Base-by-base conservation (phyloP, 2,888 invertebrate species). In the Apamea monoglypha region DNA sequence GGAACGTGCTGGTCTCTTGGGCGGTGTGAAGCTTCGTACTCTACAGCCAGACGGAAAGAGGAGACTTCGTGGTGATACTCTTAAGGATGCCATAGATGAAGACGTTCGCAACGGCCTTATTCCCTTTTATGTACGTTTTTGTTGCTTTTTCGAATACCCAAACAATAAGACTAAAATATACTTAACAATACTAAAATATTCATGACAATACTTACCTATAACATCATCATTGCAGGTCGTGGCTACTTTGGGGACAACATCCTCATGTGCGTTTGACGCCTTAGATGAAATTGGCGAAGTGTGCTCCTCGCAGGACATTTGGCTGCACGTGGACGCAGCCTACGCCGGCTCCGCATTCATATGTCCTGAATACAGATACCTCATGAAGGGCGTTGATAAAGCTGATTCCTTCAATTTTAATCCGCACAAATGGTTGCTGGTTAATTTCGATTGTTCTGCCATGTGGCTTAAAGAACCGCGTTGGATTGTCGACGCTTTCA, bases 401-500 rank as follows among this genome's bases (percentile, higher is more conserved):
- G 99, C 99, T 0, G 98, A 99, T 92, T 99, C 99, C 0, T 99
- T 99, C 94, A 99, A 99, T 95, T 99, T 99, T 93, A 99, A 99
- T 94, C 99, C 99, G 0, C 99, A 99, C 95, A 99, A 99, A 96
- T 99, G 99, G 99, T 97, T 99, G 98, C 95, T 99, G 88, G 99
- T 99, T n/a, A 99, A 99, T 95, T 99, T 99, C 91, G 99, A 99
- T 95, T 99, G 99, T 93, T 99, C 99, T 21, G 98, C 99, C 0
- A 98, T 99, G 98, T 99, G 99, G 99, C 97, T 99, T 7, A 99
- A 98, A 91, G 98, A 99, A 92, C 98, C 99, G 84, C 97, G 98
- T 72, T 98, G 98, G 97, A 97, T 99, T 77, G 98, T 99, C 0
- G 98, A 99, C 91, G 99, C 99, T 0, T 99, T 99, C 95, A 99